Conservation (phyloP, 2,113 vertebrate species). For the Andinoacara biseriatus region DNA sequence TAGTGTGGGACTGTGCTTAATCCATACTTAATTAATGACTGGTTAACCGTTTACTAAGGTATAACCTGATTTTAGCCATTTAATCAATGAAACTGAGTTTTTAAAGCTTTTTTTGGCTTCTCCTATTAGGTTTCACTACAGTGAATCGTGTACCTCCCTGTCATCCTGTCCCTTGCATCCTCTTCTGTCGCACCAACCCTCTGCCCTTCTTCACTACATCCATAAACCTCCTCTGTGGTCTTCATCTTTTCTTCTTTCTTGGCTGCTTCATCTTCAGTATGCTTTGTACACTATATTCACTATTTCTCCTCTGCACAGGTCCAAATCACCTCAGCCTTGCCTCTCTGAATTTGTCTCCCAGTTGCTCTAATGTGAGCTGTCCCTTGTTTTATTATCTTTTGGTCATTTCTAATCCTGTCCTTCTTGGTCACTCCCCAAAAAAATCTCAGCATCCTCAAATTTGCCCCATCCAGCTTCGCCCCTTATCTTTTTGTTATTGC, state of each 20-base stretch:
- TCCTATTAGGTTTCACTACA: not conserved
- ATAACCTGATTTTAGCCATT: not conserved
- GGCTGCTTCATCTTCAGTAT: too few species aligned
- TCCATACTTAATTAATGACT: not conserved
- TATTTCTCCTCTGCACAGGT: too few species aligned
- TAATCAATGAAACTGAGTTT: not conserved
- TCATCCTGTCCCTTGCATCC: not conserved
- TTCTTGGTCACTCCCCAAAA: not conserved
- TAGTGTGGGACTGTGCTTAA: not conserved
- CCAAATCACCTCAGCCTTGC: too few species aligned
- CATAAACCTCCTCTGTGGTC: too few species aligned
- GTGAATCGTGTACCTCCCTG: not conserved
- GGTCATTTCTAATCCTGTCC: not conserved
- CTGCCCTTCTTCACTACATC: not conserved
- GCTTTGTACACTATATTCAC: too few species aligned
- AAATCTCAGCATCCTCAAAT: not conserved
- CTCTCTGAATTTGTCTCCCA: too few species aligned
- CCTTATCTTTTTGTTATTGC: not conserved
- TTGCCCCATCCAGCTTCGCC: not conserved
- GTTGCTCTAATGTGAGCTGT: too few species aligned
- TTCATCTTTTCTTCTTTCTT: too few species aligned
- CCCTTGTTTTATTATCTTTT: too few species aligned
- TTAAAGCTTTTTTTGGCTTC: not conserved
- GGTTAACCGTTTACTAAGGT: not conserved
- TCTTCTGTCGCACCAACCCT: not conserved